A percentile compares a stretch with the other conserved stretches of the same genome.
phyloP scores from a whole-genome alignment of 2,888 invertebrate species.

The Agrotis clavis region DNA sequence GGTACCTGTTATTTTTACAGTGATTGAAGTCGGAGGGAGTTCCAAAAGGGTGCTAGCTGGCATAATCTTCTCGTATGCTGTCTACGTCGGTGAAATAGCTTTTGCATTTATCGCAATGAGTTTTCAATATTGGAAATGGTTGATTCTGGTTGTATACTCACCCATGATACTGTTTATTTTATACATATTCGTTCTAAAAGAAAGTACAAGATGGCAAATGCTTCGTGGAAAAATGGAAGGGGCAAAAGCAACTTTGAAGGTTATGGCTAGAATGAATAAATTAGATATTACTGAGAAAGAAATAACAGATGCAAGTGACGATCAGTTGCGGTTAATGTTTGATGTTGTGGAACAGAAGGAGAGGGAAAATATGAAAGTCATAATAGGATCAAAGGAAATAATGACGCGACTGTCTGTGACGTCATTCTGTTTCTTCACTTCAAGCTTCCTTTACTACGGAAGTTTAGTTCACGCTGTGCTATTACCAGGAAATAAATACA shows the following conservation, averaged over 20 bases:
- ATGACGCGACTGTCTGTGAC: conserved; percentile 79
- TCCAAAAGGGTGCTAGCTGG: conserved; percentile 81
- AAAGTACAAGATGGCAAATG: conserved; percentile 84
- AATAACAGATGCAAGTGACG: conserved; percentile 75
- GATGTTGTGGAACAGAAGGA: conserved; percentile 78
- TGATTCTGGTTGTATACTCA: conserved; percentile 77
- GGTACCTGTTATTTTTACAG: conserved; percentile 61
- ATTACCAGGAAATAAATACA: conserved; percentile 84
- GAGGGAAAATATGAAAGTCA: conserved; percentile 78
- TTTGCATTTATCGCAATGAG: conserved; percentile 82
- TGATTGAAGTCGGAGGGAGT: conserved; percentile 84
- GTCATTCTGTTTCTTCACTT: conserved; percentile 81
- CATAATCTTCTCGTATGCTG: conserved; percentile 81
- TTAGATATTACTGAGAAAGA: conserved; percentile 73
- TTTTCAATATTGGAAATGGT: conserved; percentile 80
- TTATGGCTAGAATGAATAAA: conserved; percentile 77
- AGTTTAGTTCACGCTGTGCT: conserved; percentile 79
- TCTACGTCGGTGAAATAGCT: conserved; percentile 81
- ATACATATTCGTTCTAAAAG: conserved; percentile 76
- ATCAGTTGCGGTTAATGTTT: conserved; percentile 75
- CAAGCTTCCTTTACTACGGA: conserved; percentile 84
- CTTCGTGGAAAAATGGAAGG: conserved; percentile 77
- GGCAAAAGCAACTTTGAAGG: conserved; percentile 77
- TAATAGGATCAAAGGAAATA: conserved; percentile 80
- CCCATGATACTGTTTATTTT: conserved; percentile 77